These are phyloP conservation scores for Gryllus longicercus DNA, from an alignment of 2,888 invertebrate genomes.

Conservation along the genomic window DNA sequence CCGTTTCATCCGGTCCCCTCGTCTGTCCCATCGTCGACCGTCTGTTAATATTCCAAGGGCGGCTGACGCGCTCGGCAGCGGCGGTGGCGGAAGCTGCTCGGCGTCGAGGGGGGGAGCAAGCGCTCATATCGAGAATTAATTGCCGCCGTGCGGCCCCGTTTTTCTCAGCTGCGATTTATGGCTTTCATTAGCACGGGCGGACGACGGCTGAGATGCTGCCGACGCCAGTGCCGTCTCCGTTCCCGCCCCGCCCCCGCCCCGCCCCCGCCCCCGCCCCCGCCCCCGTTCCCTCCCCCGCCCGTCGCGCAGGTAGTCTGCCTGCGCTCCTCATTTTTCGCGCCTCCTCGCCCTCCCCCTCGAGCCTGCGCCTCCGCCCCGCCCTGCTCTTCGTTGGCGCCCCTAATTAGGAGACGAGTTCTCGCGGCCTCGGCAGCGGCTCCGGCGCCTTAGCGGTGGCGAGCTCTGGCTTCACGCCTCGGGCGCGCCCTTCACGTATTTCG, in stretches of 20 bases:
- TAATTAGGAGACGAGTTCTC: too few relatives aligned
- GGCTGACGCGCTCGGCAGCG: not conserved
- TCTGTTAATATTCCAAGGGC: not conserved
- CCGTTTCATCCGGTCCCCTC: not conserved
- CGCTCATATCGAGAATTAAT: slow-evolving; percentile 17
- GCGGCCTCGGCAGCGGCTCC: too few relatives aligned
- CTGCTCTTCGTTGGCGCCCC: too few relatives aligned
- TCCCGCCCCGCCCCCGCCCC: not conserved
- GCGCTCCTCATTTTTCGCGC: not conserved
- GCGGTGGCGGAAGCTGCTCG: not conserved
- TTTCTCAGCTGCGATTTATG: slow-evolving; percentile 2
- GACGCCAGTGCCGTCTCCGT: not conserved
- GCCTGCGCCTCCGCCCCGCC: too few relatives aligned
- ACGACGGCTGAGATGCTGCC: not conserved
- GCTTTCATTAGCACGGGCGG: not conserved
- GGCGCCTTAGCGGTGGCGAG: too few relatives aligned
- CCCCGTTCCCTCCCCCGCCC: too few relatives aligned
- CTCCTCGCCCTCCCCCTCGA: not conserved
- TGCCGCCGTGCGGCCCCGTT: not conserved
- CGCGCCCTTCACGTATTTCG: too few relatives aligned
- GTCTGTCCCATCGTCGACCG: slow-evolving; percentile 5
- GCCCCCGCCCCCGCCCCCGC: not conserved
- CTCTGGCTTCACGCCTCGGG: too few relatives aligned
- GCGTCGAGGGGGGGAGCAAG: not conserved
- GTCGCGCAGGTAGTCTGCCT: too few relatives aligned